Conservation (phyloP, 1,140 invertebrate species). For the Pinna nobilis region DNA sequence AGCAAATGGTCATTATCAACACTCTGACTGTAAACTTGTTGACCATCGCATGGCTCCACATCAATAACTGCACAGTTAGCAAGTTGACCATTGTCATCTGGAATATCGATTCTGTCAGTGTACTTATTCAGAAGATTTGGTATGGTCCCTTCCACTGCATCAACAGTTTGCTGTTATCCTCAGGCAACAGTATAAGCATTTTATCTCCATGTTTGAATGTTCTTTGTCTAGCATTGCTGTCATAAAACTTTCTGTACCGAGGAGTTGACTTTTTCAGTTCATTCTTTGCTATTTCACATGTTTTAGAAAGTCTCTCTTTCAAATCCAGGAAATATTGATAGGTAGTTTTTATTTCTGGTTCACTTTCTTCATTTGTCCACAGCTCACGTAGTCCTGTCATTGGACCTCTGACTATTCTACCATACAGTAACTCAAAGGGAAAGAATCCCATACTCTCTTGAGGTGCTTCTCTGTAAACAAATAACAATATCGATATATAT, state of each 20-base stretch:
- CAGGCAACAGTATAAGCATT: conserved; percentile 22
- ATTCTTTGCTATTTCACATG: conserved; percentile 35
- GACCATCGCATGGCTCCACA: no score
- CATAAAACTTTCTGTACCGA: conserved; percentile 29
- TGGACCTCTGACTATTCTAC: conserved; percentile 51
- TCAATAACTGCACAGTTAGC: no score
- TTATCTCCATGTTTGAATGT: conserved; percentile 26
- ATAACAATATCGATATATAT: conserved; percentile 44
- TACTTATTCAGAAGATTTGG: neutral
- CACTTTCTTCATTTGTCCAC: conserved; percentile 26
- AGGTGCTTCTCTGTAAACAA: conserved; percentile 45
- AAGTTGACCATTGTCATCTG: no score
- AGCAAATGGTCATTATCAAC: no score
- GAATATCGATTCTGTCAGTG: no score
- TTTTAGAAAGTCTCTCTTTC: conserved; percentile 36
- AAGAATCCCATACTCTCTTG: conserved; percentile 46
- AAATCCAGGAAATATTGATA: conserved; percentile 50
- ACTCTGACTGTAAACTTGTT: no score
- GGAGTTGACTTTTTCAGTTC: conserved; percentile 9
- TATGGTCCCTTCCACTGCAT: conserved; percentile 11
- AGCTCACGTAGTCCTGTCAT: conserved; percentile 43
- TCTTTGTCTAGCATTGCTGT: conserved; percentile 31
- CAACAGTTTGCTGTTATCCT: conserved; percentile 10
- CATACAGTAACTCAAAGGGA: conserved; percentile 61
- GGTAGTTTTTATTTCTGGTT: conserved; percentile 27